phyloP scores from a whole-genome alignment of 2,888 invertebrate species.

The Aporophyla nigra region DNA sequence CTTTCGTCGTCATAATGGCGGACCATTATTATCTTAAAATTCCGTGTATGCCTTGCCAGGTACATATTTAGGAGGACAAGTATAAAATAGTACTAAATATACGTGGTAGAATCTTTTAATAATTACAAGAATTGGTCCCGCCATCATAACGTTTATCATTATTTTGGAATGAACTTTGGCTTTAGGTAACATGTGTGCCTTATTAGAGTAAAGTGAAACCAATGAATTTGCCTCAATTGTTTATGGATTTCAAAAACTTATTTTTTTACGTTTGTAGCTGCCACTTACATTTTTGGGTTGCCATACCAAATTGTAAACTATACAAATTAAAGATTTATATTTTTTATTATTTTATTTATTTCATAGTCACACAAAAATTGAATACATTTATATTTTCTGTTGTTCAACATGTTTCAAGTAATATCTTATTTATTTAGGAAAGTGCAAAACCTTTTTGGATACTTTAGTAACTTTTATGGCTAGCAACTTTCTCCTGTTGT shows the following conservation, averaged over 20 bases:
- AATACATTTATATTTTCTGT: slow-evolving; percentile 79
- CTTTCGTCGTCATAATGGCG: no score
- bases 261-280: slow-evolving; percentile 22
- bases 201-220: background rate
- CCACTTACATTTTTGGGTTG: slow-evolving; percentile 42
- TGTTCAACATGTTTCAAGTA: slow-evolving; percentile 83
- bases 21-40: no score
- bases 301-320: slow-evolving; percentile 62
- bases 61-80: no score
- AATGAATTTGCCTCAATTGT: slow-evolving; percentile 9
- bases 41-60: no score
- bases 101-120: no score
- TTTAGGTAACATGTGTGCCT: background rate
- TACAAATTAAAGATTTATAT: slow-evolving; percentile 77
- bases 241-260: background rate
- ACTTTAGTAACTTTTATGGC: slow-evolving; percentile 70
- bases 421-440: slow-evolving; percentile 61
- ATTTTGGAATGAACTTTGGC: slow-evolving; percentile 7
- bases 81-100: no score
- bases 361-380: slow-evolving; percentile 84
- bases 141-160: no score
- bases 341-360: slow-evolving; percentile 80
- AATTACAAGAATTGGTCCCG: no score
- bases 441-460: slow-evolving; percentile 71
- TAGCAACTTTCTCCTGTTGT: slow-evolving; percentile 60